These are phyloP conservation scores for Lagocephalus sceleratus DNA, from an alignment of 2,797 vertebrate species.

Conservation along the genomic window DNA sequence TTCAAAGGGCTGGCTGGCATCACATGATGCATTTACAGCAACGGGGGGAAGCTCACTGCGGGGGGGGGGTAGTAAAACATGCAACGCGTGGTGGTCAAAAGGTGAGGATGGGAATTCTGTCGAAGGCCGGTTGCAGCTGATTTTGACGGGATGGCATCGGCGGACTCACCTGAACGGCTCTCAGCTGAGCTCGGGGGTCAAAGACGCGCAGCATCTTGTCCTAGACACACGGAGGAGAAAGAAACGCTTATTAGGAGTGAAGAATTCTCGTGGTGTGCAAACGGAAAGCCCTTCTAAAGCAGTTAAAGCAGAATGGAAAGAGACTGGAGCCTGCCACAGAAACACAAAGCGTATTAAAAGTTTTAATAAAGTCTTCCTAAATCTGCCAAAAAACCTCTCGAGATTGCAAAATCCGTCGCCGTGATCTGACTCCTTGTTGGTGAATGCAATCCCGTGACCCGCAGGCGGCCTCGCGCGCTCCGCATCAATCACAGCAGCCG, in stretches of 20 bases:
- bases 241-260: neutral
- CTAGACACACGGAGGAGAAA: constrained; percentile 56
- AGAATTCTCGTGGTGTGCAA: neutral
- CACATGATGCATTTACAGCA: too few species aligned
- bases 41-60: too few species aligned
- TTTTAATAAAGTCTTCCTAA: neutral
- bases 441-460: constrained; percentile 47
- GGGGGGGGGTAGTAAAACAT: neutral
- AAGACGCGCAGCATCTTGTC: constrained; percentile 92
- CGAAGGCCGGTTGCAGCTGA: neutral
- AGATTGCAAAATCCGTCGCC: constrained; percentile 20
- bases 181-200: constrained; percentile 83
- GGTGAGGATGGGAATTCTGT: neutral
- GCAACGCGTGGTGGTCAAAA: neutral
- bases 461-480: constrained; percentile 39
- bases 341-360: too few species aligned
- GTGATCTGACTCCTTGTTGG: constrained; percentile 26
- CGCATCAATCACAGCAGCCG: constrained; percentile 63
- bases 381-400: constrained; percentile 22
- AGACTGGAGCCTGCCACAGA: too few species aligned
- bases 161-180: constrained; percentile 83
- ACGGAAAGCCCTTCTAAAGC: neutral
- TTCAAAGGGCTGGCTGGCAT: too few species aligned
- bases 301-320: neutral
- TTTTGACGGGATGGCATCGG: neutral